Conservation (phyloP, 30 jellyfish, hydroid and myxozoan species). For the Chrysaora quinquecirrha region DNA sequence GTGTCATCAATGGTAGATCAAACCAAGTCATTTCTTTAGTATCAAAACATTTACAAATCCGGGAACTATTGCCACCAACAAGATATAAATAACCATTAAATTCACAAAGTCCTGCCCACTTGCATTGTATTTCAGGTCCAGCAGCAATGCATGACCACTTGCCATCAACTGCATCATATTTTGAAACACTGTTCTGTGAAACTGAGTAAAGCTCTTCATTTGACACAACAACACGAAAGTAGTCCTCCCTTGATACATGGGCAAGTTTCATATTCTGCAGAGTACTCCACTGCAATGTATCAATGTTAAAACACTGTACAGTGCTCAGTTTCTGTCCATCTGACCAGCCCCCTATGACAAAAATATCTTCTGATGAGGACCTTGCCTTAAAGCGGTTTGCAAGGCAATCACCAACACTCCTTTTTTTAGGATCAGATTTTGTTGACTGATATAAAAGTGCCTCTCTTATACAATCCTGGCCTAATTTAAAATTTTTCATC, state of each 20-base stretch:
- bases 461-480: slow-evolving; percentile 59
- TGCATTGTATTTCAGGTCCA: slow-evolving; percentile 98
- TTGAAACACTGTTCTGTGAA: slow-evolving; percentile 73
- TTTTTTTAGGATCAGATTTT: neutral
- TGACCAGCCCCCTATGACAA: slow-evolving; percentile 98
- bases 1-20: slow-evolving; percentile 79
- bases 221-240: slow-evolving; percentile 91
- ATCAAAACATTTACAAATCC: slow-evolving; percentile 82
- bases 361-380: slow-evolving; percentile 85
- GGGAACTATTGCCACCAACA: slow-evolving; percentile 91
- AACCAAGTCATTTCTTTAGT: slow-evolving; percentile 67
- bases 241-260: slow-evolving; percentile 83
- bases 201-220: slow-evolving; percentile 89
- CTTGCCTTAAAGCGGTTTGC: slow-evolving; percentile 80
- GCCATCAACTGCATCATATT: slow-evolving; percentile 87
- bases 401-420: slow-evolving; percentile 2
- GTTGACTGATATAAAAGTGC: slow-evolving; percentile 65
- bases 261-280: slow-evolving; percentile 82
- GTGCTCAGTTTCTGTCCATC: slow-evolving; percentile 95
- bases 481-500: slow-evolving; percentile 69
- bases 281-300: slow-evolving; percentile 92
- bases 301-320: slow-evolving; percentile 93
- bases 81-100: slow-evolving; percentile 68
- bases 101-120: slow-evolving; percentile 97
- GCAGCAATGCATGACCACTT: slow-evolving; percentile 81